Percentiles rank a stretch among this genome's conserved stretches.
Evolutionary conservation across 2,888 invertebrate species (phyloP).

Genomic region (Trachelus iudaicus): DNA sequence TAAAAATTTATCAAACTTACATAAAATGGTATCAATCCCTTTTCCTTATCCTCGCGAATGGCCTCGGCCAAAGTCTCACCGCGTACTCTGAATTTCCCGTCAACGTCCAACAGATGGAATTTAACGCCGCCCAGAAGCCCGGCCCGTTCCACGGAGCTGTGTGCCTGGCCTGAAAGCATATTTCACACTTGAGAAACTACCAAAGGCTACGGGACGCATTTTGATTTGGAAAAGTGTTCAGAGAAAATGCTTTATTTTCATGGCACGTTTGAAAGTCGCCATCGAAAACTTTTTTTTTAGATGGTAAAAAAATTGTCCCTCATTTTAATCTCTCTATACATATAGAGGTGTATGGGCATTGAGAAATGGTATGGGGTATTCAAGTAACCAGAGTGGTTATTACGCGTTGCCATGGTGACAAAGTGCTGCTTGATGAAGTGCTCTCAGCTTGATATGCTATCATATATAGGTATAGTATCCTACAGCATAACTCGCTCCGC

Average conservation of each 20-base stretch:
- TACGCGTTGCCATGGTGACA: slow-evolving; percentile 63
- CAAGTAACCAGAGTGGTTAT: slow-evolving; percentile 58
- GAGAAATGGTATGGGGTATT: too few relatives aligned
- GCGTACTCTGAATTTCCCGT: slow-evolving; percentile 77
- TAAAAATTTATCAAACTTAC: slow-evolving; percentile 71
- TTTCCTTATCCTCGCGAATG: slow-evolving; percentile 84
- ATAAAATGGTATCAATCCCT: slow-evolving; percentile 95
- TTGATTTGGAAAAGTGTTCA: too few relatives aligned
- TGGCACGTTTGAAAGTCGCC: background rate
- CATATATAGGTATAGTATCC: background rate
- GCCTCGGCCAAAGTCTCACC: slow-evolving; percentile 82
- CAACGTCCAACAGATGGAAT: slow-evolving; percentile 79
- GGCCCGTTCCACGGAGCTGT: slow-evolving; percentile 94
- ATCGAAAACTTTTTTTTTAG: too few relatives aligned
- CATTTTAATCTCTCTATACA: too few relatives aligned
- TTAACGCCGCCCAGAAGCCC: slow-evolving; percentile 89
- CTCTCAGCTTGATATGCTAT: slow-evolving; percentile 20
- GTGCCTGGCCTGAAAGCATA: slow-evolving; percentile 79
- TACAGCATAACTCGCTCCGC: background rate
- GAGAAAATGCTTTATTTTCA: background rate
- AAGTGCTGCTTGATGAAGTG: slow-evolving; percentile 64
- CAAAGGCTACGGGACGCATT: too few relatives aligned
- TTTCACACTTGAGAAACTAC: background rate
- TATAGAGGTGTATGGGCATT: too few relatives aligned
- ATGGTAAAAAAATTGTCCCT: too few relatives aligned